Conservation (phyloP, 2,797 vertebrate genomes). For the Capromys pilorides region DNA sequence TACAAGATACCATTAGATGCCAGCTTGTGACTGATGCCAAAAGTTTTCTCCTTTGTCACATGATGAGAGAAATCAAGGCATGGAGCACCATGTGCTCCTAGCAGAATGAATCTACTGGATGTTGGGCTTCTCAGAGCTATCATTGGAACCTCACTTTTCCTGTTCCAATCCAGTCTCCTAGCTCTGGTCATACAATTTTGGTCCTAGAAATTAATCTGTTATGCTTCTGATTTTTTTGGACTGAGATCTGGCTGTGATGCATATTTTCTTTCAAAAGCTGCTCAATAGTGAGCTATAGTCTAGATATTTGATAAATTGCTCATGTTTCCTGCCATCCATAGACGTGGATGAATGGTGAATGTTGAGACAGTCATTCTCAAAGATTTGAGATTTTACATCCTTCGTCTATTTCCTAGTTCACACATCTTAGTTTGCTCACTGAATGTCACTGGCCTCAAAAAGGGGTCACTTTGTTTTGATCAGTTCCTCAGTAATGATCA, state of each 20-base stretch:
- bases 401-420: not conserved
- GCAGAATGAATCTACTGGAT: constrained; percentile 6
- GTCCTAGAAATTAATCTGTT: constrained; percentile 37
- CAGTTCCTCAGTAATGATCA: constrained; percentile 32
- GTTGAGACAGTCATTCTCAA: not conserved
- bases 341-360: not conserved
- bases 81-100: not conserved
- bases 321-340: not conserved
- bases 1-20: not conserved
- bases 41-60: constrained; percentile 38
- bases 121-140: constrained; percentile 4
- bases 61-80: constrained; percentile 1
- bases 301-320: constrained; percentile 10
- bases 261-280: not conserved
- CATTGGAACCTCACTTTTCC: constrained; percentile 1
- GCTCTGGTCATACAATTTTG: not conserved
- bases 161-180: not conserved
- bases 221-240: constrained; percentile 36
- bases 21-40: constrained; percentile 44
- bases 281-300: constrained; percentile 5
- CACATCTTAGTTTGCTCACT: not conserved
- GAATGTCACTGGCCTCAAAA: constrained; percentile 12
- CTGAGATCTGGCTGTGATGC: not conserved
- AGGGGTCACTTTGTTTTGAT: constrained; percentile 1
- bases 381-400: not conserved